Base-by-base conservation (phyloP, 1,140 invertebrate species). In the Acromyrmex charruanus region DNA sequence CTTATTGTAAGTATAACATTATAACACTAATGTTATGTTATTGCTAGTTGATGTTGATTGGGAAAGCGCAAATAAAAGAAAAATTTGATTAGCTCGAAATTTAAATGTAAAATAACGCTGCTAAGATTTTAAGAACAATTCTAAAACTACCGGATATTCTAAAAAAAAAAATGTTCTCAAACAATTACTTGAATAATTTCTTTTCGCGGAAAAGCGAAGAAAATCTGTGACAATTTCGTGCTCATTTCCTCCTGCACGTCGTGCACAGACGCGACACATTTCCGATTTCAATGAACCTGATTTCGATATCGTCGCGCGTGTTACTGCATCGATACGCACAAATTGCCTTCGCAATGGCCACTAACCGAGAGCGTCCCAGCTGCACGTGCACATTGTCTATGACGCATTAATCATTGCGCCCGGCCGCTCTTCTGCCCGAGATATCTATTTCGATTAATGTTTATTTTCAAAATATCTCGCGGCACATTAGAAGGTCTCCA, bases 371-470 rank as follows among this genome's bases (percentile, higher is more conserved):
- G 3, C 25, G 44, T 75, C 71, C 69, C 71, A 77, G 39, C 28
- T 63, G 81, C 55, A n/a, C 74, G 74, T 59, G 74, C 31, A 68
- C 77, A 28, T 14, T 58, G 68, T 74, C 68, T 61, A 28, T 65
- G 61, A 77, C 9, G 28, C 81, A 65, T 85, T 85, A 77, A 85
- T 85, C 61, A 66, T 77, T 59, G 5, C 49, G 49, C 63, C 49
- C 31, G 61, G 44, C 21, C 21, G 28, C 69, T n/a, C 69, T 39
- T 16, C 49, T 63, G 51, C 31, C n/a, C 28, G 49, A 66, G 82
- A 85, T 85, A 85, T 85, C 82, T 77, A 66, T 85, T 85, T 77
- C 72, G 82, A 85, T 59, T 85, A 53, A 85, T 85, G 72, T 61
- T 85, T 85, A 85, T 85, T 85, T 85, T 85, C 74, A 85, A 49